phyloP scores from a whole-genome alignment of 2,113 vertebrate genomes.

The Eleginops maclovinus region DNA sequence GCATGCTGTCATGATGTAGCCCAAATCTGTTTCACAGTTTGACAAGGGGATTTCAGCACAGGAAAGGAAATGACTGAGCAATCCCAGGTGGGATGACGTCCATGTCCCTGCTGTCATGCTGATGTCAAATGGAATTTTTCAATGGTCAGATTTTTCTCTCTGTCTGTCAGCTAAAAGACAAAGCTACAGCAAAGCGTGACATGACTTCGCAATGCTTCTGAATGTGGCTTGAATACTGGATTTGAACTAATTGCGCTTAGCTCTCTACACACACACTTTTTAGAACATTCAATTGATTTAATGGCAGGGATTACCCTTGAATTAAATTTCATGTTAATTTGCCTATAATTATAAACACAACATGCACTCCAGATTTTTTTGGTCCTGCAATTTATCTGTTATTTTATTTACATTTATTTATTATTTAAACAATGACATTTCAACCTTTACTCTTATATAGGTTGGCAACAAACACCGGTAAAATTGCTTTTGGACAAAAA shows the following conservation, averaged over 20 bases:
- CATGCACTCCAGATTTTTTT: not conserved
- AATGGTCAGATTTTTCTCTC: conserved; percentile 23
- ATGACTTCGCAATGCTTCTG: not conserved
- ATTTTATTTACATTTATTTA: not conserved
- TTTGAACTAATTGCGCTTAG: not conserved
- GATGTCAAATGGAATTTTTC: conserved; percentile 37
- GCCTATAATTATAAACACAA: not conserved
- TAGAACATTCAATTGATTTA: not conserved
- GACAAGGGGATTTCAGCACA: conserved; percentile 62
- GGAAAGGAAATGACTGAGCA: conserved; percentile 60
- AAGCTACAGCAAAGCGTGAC: not conserved
- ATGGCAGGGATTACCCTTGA: not conserved
- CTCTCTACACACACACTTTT: not conserved
- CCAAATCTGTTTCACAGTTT: conserved; percentile 62
- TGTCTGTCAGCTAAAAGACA: conserved; percentile 1
- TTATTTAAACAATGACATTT: not conserved
- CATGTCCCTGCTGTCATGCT: conserved; percentile 40
- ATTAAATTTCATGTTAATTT: not conserved
- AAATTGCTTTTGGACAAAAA: not conserved
- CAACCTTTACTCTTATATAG: not conserved
- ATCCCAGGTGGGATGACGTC: conserved; percentile 61
- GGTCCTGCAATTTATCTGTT: not conserved
- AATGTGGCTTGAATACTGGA: not conserved
- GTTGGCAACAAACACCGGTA: not conserved
- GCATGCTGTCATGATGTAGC: conserved; percentile 57